Base-by-base conservation (phyloP, 2,888 invertebrate species). In the Sarcophaga variegata region DNA sequence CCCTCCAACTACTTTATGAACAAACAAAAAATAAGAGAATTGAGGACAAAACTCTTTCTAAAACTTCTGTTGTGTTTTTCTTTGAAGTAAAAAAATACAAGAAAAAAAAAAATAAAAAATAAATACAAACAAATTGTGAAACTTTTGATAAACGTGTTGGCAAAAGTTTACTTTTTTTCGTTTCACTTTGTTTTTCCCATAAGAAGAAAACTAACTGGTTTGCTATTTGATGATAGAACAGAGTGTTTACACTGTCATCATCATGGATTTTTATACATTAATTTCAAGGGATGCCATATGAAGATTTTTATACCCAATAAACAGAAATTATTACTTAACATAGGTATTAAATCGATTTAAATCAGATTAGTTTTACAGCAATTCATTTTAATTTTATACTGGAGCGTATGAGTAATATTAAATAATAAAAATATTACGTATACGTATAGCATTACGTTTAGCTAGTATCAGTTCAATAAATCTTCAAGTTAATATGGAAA, bases 141-240 rank as follows among this genome's bases (percentile, higher is more conserved):
- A 71, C 25, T 71, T 76, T 79, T 64, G 70, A 70, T 70, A 70
- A 85, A 82, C 82, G 85, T 79, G 82, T 82, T 75, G 49, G 70
- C 17, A 70, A 79, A 82, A 85, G 66, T 75, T 86, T 54, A 37
- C 37, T 37, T 81, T 47, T 81, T 75, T 62, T 71, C 72, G 49
- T 47, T 83, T 62, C 45, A 62, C 37, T 83, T 72, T 72, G 22
- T 62, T 76, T 74, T 49, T 59, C 47, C 37, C 37, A 37, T 37
- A 37, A 27, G 12, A 75, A n/a, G n/a, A 67, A 79, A 70, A 8
- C 37, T 75, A 80, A 63, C 75, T 47, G 22, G 74, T 54, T 79
- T 75, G 64, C 79, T 71, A 67, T 80, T 81, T 64, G 74, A 67
- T 81, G 81, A 59, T 59, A 63, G 69, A 37, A 83, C 8, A 67